Percentiles rank a stretch among this genome's conserved stretches.
Evolutionary conservation across 1,140 invertebrate species (phyloP).

Genomic region (Pachypeltis micranthus): DNA sequence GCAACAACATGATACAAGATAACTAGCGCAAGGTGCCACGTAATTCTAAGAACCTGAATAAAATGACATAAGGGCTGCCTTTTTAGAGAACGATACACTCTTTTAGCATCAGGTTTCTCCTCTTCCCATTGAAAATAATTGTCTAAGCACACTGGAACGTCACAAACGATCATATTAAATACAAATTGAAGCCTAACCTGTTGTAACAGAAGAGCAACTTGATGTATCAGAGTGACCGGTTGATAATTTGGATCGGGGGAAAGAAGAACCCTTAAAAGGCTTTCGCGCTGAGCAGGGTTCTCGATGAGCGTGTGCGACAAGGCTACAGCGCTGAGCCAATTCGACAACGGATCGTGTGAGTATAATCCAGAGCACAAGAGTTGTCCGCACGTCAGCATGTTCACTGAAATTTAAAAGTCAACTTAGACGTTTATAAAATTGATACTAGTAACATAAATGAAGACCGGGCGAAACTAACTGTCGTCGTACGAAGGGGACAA

Average conservation of each 20-base stretch:
- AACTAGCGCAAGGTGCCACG: too few species aligned
- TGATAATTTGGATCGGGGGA: slow-evolving; percentile 66
- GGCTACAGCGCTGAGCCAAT: slow-evolving; percentile 91
- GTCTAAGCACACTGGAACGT: too few species aligned
- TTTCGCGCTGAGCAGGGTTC: slow-evolving; percentile 79
- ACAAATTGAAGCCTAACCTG: too few species aligned
- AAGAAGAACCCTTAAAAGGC: slow-evolving; percentile 81
- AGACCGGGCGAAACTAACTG: too few species aligned
- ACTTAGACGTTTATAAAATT: not conserved
- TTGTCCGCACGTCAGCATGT: slow-evolving; percentile 56
- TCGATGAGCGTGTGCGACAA: slow-evolving; percentile 84
- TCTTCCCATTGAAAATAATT: too few species aligned
- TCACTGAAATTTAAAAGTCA: slow-evolving; percentile 24
- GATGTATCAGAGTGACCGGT: slow-evolving; percentile 77
- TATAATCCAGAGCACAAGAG: slow-evolving; percentile 90
- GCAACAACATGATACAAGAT: too few species aligned
- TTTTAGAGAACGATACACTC: too few species aligned
- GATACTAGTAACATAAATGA: too few species aligned
- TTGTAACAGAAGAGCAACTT: slow-evolving; percentile 71
- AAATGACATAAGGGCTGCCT: too few species aligned
- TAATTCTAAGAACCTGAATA: too few species aligned
- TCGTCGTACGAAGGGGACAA: slow-evolving; percentile 53
- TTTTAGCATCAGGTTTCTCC: too few species aligned
- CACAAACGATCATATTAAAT: too few species aligned
- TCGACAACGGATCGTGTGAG: slow-evolving; percentile 80